Evolutionary conservation across 2,113 vertebrate genomes (phyloP), one percentile per base, ranked within the genome.

Genomic region (Vulpes vulpes): DNA sequence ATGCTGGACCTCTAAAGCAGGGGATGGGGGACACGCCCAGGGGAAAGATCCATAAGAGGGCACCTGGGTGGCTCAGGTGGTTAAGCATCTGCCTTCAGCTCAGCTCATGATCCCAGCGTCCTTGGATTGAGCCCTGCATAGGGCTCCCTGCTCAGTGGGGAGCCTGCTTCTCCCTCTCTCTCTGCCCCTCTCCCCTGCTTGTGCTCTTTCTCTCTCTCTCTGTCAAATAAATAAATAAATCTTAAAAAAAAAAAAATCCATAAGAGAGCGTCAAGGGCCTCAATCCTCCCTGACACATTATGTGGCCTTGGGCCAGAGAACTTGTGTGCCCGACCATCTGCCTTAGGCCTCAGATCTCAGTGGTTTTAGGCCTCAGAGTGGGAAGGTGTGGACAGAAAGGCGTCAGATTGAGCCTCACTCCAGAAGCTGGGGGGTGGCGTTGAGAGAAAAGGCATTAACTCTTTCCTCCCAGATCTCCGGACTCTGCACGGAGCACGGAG

Each of bases 221-320:
- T 43, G 43, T 43, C 43, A 43, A 43, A 43, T 43, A 43, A 43
- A 43, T 43, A 43, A 43, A 43, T 43, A 43, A 6, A 43, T 43
- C 43, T 43, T 43, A 7, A 43, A 43, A 43, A 43, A 43, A 43
- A 43, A 7, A 43, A 43, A 7, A 43, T 43, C 43, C 5, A 4
- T 43, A 43, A 60, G 32, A 74, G 16, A 25, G 27, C 76, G 27
- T 15, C 51, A 49, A 30, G 73, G 16, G 15, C 5, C 32, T 82
- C 8, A 3, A 2, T 17, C 51, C n/a, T 19, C 35, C 22, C 10
- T 55, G 2, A 0, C 17, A 32, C 1, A 17, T 38, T 35, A 12
- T 0, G 1, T 27, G n/a, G 30, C 78, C 27, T 38, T 62, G 32
- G 51, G 7, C 17, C 4, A 35, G 23, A 81, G 65, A 57, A 51